Conservation (phyloP, 1,140 invertebrate species). For the Drosophila nigrodunni region DNA sequence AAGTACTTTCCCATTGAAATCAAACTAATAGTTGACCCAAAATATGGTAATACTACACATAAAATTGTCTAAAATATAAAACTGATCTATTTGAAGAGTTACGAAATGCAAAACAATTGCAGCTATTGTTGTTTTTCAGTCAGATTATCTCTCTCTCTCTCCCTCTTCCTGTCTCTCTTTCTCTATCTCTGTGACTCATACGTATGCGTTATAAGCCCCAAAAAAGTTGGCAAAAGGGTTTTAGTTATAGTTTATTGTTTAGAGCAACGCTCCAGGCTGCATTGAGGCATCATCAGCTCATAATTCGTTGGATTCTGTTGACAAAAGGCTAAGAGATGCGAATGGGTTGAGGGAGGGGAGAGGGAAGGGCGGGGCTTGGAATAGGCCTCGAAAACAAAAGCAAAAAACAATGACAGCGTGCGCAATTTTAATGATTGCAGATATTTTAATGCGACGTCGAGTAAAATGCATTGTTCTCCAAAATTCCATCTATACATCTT, state of each 20-base stretch:
- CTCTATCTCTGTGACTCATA: conserved; percentile 14
- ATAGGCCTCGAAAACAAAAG: conserved; percentile 65
- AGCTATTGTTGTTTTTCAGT: neutral
- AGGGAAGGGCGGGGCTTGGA: neutral
- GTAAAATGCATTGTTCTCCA: conserved; percentile 71
- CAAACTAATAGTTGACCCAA: neutral
- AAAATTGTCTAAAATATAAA: neutral
- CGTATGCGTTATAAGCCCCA: conserved; percentile 1
- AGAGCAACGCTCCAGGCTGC: conserved; percentile 32
- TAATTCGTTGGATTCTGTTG: conserved; percentile 62
- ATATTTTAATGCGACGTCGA: conserved; percentile 80
- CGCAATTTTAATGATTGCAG: conserved; percentile 82
- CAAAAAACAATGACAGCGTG: conserved; percentile 76
- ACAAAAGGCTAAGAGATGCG: conserved; percentile 53
- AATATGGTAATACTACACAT: neutral
- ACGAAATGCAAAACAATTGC: neutral
- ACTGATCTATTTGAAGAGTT: conserved; percentile 4
- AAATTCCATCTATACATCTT: conserved; percentile 31
- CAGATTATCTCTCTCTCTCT: neutral
- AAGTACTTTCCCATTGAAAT: neutral
- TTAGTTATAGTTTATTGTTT: conserved; percentile 49
- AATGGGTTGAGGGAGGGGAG: conserved; percentile 25
- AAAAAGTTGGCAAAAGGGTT: conserved; percentile 8
- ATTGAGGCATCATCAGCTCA: conserved; percentile 41
- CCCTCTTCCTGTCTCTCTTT: neutral